Conservation (phyloP, 2,797 vertebrate species). For the Crocodylus rhombifer region DNA sequence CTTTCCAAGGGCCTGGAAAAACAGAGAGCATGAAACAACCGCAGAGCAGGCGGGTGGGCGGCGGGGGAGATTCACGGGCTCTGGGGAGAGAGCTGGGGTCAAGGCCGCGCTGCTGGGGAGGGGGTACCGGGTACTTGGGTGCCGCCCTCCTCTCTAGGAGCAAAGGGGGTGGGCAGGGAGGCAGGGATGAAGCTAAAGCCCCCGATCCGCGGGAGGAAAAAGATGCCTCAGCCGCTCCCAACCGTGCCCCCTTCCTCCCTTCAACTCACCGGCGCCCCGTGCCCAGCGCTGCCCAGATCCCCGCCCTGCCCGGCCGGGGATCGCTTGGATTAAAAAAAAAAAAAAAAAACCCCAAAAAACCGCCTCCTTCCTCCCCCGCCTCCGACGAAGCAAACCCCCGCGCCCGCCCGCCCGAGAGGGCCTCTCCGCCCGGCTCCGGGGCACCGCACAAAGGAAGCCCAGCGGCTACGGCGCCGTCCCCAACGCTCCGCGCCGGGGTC, state of each 20-base stretch:
- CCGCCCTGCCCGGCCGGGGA: not conserved
- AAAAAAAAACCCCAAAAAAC: too few relatives aligned
- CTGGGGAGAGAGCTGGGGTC: not conserved
- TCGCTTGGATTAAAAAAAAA: too few relatives aligned
- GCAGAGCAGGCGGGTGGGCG: not conserved
- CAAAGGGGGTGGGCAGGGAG: rapidly evolving
- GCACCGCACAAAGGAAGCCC: not conserved
- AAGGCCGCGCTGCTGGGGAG: not conserved
- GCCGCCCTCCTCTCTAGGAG: not conserved
- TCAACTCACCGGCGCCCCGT: not conserved
- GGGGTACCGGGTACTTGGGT: too few relatives aligned
- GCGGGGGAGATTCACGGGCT: not conserved
- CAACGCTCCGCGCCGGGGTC: not conserved
- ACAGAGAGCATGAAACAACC: not conserved
- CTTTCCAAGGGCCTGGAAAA: not conserved
- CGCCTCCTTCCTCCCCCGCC: too few relatives aligned
- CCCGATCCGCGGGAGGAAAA: not conserved
- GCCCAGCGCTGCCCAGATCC: not conserved
- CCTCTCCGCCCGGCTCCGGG: not conserved
- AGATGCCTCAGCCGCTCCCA: not conserved
- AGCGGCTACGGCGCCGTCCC: too few relatives aligned
- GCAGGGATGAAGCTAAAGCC: not conserved
- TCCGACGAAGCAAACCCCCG: too few relatives aligned
- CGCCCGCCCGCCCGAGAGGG: not conserved
- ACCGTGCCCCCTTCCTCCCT: not conserved